Conservation (phyloP, 2,888 invertebrate genomes). For the Sisyra terminalis region DNA sequence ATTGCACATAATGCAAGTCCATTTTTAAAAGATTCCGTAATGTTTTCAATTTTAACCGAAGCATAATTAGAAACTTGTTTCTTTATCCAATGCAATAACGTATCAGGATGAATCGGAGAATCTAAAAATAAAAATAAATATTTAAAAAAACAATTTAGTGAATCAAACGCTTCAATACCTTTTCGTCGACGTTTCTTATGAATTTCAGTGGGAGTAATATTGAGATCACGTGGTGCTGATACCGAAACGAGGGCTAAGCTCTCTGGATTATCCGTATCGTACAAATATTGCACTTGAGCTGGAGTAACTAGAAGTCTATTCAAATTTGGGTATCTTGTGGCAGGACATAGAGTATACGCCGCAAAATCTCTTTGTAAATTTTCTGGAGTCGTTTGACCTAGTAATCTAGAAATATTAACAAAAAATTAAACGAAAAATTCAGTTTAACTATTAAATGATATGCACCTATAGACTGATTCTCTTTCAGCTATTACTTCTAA, state of each 20-base stretch:
- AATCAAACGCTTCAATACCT: too few relatives aligned
- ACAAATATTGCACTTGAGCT: conserved; percentile 54
- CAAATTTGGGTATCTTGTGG: conserved; percentile 71
- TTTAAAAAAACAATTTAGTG: conserved; percentile 6
- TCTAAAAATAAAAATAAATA: conserved; percentile 28
- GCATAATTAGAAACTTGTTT: conserved; percentile 50
- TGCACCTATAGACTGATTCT: conserved; percentile 73
- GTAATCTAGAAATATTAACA: conserved; percentile 18
- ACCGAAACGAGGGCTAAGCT: conserved; percentile 38
- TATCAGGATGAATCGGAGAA: conserved; percentile 54
- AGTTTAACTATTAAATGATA: background rate
- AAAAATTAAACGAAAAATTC: background rate
- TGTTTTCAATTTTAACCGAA: conserved; percentile 34
- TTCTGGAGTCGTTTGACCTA: conserved; percentile 93
- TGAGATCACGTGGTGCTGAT: conserved; percentile 10
- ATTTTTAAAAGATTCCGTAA: conserved; percentile 51
- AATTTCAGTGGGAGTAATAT: conserved; percentile 29
- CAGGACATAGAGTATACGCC: conserved; percentile 73
- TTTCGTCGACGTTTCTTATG: conserved; percentile 48
- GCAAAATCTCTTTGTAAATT: conserved; percentile 83
- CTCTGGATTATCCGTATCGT: conserved; percentile 53
- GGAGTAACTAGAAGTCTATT: conserved; percentile 59
- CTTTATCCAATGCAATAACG: conserved; percentile 62
- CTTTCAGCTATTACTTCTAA: conserved; percentile 83
- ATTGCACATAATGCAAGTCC: conserved; percentile 55